Conservation (phyloP, 1,140 invertebrate species). For the Phymastichus coffea region DNA sequence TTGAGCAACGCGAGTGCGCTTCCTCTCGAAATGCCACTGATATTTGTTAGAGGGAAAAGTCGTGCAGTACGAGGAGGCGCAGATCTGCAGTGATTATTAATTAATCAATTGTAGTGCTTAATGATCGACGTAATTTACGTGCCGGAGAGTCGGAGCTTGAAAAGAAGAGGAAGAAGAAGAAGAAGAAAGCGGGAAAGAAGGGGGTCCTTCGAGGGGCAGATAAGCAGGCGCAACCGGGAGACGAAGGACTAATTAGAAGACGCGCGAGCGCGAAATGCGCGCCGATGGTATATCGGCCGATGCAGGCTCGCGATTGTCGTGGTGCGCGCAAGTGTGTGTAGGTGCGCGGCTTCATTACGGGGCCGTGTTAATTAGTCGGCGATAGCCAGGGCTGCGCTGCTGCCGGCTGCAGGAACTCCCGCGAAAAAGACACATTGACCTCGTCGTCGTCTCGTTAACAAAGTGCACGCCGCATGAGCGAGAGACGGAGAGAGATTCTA, state of each 20-base stretch:
- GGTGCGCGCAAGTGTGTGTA: constrained; percentile 31
- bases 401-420: constrained; percentile 25
- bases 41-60: no score
- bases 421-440: constrained; percentile 26
- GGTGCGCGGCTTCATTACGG: constrained; percentile 49
- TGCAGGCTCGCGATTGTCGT: constrained; percentile 44
- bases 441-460: no score
- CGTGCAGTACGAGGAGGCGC: no score
- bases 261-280: constrained; percentile 45
- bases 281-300: constrained; percentile 44
- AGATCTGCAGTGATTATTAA: no score
- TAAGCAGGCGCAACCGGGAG: no score
- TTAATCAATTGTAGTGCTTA: no score
- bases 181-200: constrained; percentile 24
- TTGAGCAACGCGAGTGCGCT: no score
- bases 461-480: not conserved
- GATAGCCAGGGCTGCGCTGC: constrained; percentile 34
- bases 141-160: no score
- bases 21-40: no score
- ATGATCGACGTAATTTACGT: no score
- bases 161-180: constrained; percentile 9
- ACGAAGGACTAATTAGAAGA: constrained; percentile 46
- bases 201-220: no score
- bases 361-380: constrained; percentile 52
- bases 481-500: no score